A percentile compares a stretch with the other conserved stretches of the same genome.
Evolutionary conservation across 2,888 invertebrate species (phyloP).

Genomic region (Meta bourneti): DNA sequence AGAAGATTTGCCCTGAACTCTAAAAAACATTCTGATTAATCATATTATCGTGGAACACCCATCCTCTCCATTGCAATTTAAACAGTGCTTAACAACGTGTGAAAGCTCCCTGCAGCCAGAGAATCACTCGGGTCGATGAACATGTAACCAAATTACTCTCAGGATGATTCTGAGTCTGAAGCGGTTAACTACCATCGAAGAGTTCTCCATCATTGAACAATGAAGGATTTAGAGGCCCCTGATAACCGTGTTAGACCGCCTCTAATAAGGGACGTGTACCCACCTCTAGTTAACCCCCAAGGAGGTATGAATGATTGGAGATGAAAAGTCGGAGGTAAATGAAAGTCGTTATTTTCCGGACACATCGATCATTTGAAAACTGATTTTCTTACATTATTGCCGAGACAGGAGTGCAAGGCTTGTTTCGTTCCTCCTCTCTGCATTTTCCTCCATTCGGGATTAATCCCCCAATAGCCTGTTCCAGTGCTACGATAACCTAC

Average conservation of each 20-base stretch:
- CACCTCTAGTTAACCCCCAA: not conserved
- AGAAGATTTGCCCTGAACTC: too few species aligned
- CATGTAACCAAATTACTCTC: not conserved
- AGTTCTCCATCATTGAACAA: not conserved
- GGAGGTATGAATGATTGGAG: not conserved
- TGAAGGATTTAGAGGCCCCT: not conserved
- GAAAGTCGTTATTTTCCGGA: too few species aligned
- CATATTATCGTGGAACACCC: not conserved
- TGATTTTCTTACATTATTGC: too few species aligned
- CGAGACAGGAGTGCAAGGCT: too few species aligned
- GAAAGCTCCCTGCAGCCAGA: not conserved
- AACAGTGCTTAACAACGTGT: not conserved
- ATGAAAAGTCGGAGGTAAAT: too few species aligned
- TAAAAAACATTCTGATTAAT: too few species aligned
- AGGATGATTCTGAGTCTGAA: too few species aligned
- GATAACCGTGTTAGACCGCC: not conserved
- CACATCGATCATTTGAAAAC: too few species aligned
- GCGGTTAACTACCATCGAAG: not conserved
- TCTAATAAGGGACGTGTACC: not conserved
- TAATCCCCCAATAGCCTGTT: too few species aligned
- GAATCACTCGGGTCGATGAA: not conserved
- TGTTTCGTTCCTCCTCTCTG: too few species aligned
- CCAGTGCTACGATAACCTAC: too few species aligned
- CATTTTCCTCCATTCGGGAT: too few species aligned
- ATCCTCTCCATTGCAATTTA: not conserved